Evolutionary conservation across 92 coral and sea anemone species (phyloP).

Genomic region (Epizoanthus rinbou): DNA sequence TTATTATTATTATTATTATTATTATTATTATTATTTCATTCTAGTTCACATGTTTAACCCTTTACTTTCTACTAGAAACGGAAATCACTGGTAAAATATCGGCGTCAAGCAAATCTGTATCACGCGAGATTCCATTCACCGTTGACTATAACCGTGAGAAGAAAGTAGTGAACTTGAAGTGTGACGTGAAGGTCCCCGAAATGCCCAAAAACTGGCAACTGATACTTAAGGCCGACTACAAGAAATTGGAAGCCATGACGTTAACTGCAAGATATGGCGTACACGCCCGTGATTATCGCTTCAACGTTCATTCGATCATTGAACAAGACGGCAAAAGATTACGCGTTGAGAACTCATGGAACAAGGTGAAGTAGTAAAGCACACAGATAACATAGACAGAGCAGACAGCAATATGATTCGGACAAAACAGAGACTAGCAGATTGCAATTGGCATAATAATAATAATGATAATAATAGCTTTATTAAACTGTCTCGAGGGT

Average conservation of each 20-base stretch:
- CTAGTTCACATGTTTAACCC: background rate
- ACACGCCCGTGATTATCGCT: background rate
- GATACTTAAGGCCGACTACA: background rate
- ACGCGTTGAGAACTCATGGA: background rate
- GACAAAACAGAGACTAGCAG: too few relatives aligned
- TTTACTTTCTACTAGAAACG: background rate
- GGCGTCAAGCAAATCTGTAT: slow-evolving; percentile 18
- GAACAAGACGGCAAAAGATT: background rate
- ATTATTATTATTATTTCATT: too few relatives aligned
- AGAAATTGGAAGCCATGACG: background rate
- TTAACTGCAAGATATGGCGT: background rate
- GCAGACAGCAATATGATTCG: too few relatives aligned
- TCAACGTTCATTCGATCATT: background rate
- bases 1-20: too few relatives aligned
- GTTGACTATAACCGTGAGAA: background rate
- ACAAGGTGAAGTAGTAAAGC: background rate
- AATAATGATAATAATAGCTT: too few relatives aligned
- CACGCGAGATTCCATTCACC: background rate
- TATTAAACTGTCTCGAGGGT: too few relatives aligned
- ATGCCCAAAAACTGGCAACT: background rate
- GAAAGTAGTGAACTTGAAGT: background rate
- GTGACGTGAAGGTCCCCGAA: background rate
- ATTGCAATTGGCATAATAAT: too few relatives aligned
- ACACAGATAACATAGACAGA: background rate
- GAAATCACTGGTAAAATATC: background rate